Conservation (phyloP, 2,888 invertebrate genomes). For the Pyrrhopygopsis socrates region DNA sequence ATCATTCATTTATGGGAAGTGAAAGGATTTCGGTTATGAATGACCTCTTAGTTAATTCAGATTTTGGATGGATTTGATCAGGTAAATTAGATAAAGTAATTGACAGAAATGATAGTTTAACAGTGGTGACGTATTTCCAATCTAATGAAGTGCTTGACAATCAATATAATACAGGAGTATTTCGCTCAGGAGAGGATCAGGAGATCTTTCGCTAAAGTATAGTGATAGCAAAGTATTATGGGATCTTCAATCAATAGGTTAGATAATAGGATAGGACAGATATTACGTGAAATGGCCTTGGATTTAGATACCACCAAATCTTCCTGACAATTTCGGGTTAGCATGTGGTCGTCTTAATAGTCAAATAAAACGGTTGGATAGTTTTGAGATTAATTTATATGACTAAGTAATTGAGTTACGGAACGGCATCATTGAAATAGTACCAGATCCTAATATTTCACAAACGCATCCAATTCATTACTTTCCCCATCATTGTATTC, state of each 20-base stretch:
- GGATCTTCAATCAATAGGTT: slow-evolving; percentile 82
- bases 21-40: slow-evolving; percentile 54
- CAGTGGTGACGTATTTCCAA: not conserved
- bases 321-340: slow-evolving; percentile 66
- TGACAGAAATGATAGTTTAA: not conserved
- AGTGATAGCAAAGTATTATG: slow-evolving; percentile 63
- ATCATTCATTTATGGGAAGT: slow-evolving; percentile 61
- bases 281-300: slow-evolving; percentile 76
- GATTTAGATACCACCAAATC: slow-evolving; percentile 57
- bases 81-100: slow-evolving; percentile 28
- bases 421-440: slow-evolving; percentile 45
- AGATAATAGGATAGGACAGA: no score
- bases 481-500: not conserved
- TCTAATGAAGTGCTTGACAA: not conserved
- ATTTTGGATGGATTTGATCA: slow-evolving; percentile 77
- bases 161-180: no score
- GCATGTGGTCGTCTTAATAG: slow-evolving; percentile 57
- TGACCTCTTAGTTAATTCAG: slow-evolving; percentile 68
- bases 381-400: slow-evolving; percentile 44
- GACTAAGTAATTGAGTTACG: slow-evolving; percentile 32
- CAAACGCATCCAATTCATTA: not conserved
- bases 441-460: not conserved
- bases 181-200: no score
- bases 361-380: slow-evolving; percentile 9
- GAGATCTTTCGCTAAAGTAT: slow-evolving; percentile 59